Evolutionary conservation across 2,113 vertebrate genomes (phyloP), one percentile per base, ranked within the genome.

Genomic region (Lophotis ruficrista): DNA sequence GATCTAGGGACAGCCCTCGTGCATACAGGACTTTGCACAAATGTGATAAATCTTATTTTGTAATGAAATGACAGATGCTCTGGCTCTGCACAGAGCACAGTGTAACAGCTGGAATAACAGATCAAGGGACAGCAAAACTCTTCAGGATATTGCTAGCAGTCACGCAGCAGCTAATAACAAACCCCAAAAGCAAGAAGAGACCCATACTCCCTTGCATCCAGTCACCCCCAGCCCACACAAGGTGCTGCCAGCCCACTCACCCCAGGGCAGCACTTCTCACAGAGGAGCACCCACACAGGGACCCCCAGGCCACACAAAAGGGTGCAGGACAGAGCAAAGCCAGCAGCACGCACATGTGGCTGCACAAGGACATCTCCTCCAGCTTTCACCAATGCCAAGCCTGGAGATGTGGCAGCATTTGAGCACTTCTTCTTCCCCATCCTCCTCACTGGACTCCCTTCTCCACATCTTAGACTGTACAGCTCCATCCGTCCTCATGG

Each of bases 101-200:
- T 54, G 13, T 33, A 87, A 73, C 70, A 88, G 56, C 68, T 89
- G 68, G 60, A 89, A 35, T 37, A 78, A 78, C n/a, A 93, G 48
- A 81, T 28, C 66, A 60, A 78, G 31, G 8, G 7, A 64, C 30
- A 92, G 62, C 70, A 89, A 57, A 88, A 10, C 48, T 89, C 31
- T 30, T 33, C 5, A 6, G 60, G 28, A 30, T 48, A 70, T 11
- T 83, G 41, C 50, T 78, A 70, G 69, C 51, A 89, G 62, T 53
- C 71, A 53, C 6, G 8, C 31, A 83, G 38, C 38, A 83, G 62
- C 51, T 47, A 64, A 54, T 25, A 64, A 86, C 3, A 12, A 90
- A 72, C 11, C 33, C 10, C 31, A 43, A 69, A 87, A 85, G 12
- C 60, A 92, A 91, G 71, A 82, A 71, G 10, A 50, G 22, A 47